Conservation (phyloP, 2,888 invertebrate species). For the Ectobius pallidus region DNA sequence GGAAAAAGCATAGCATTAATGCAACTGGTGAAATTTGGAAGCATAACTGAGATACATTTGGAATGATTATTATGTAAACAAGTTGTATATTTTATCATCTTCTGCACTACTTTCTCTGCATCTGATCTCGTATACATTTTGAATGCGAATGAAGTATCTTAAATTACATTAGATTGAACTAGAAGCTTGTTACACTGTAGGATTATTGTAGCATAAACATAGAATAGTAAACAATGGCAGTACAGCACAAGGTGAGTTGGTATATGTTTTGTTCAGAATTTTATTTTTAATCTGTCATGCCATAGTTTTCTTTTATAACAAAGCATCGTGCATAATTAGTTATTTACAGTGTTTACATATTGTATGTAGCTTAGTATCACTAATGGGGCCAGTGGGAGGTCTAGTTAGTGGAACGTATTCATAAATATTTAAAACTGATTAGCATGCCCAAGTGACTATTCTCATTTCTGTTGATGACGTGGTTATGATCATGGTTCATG, state of each 20-base stretch:
- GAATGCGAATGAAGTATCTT: too few species aligned
- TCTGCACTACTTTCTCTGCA: not conserved
- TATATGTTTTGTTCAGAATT: not conserved
- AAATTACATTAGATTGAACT: not conserved
- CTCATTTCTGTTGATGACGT: too few species aligned
- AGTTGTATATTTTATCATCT: not conserved
- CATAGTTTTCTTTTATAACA: not conserved
- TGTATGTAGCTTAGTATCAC: not conserved
- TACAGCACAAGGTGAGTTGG: not conserved
- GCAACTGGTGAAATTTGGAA: too few species aligned
- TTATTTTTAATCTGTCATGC: not conserved
- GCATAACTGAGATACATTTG: too few species aligned
- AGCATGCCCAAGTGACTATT: not conserved
- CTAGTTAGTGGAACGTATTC: not conserved
- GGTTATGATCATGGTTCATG: too few species aligned
- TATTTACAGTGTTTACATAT: not conserved
- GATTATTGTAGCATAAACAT: not conserved
- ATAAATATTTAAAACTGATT: not conserved
- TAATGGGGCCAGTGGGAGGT: not conserved
- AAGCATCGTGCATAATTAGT: not conserved
- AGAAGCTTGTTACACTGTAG: not conserved
- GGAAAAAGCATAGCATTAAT: too few species aligned
- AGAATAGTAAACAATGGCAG: too few species aligned
- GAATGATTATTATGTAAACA: too few species aligned
- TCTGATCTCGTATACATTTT: too few species aligned